phyloP scores from a whole-genome alignment of 1,140 invertebrate genomes.

The Harlomillsia oculata region DNA sequence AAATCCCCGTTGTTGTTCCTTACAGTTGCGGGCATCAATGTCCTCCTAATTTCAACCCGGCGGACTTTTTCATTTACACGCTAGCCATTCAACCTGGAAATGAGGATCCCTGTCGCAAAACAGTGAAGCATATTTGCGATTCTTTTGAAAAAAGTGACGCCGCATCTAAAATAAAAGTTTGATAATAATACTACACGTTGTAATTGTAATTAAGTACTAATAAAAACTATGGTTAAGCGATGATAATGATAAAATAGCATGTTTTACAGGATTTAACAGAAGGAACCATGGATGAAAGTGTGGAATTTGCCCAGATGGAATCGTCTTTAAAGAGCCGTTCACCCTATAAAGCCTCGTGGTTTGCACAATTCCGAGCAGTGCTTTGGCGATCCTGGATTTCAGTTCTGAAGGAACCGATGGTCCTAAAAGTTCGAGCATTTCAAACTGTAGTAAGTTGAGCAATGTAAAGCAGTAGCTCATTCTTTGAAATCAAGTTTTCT shows the following conservation, averaged over 20 bases:
- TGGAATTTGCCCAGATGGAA: constrained; percentile 6
- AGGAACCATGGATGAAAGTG: neutral
- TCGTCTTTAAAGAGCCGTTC: constrained; percentile 7
- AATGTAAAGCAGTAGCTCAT: too few species aligned
- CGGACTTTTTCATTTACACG: constrained; percentile 87
- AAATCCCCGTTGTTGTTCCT: too few species aligned
- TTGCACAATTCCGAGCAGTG: constrained; percentile 74
- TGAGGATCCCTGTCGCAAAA: constrained; percentile 51
- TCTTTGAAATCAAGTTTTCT: too few species aligned
- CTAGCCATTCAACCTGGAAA: constrained; percentile 75
- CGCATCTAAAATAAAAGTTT: constrained; percentile 40
- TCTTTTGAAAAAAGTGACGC: constrained; percentile 55
- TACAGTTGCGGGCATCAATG: constrained; percentile 50
- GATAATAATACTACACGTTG: neutral
- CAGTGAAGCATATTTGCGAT: constrained; percentile 49
- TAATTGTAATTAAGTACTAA: neutral
- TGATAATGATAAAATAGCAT: neutral
- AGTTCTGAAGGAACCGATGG: constrained; percentile 75
- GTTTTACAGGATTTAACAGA: neutral
- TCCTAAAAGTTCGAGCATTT: constrained; percentile 75
- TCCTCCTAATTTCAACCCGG: constrained; percentile 50
- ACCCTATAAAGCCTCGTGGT: constrained; percentile 76
- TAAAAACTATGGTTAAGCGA: constrained; percentile 5
- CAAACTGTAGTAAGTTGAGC: constrained; percentile 78
- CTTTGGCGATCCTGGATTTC: constrained; percentile 82